phyloP scores from a whole-genome alignment of 2,888 invertebrate genomes.

The Pristionchus fissidentatus region DNA sequence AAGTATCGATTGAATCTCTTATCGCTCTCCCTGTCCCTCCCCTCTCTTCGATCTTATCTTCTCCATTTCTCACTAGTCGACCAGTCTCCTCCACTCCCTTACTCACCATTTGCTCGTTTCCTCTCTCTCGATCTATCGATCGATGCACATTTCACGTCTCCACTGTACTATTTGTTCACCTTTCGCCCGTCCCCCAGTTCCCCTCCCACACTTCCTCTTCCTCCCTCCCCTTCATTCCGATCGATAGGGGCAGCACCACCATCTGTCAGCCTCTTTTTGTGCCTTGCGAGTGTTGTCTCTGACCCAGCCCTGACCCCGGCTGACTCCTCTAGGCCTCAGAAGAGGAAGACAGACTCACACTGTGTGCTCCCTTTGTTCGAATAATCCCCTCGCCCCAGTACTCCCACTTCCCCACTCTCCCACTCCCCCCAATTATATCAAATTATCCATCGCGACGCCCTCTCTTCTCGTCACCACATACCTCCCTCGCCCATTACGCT shows the following conservation, averaged over 20 bases:
- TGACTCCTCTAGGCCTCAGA: too few relatives aligned
- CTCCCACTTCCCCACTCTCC: slow-evolving; percentile 11
- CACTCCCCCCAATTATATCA: slow-evolving; percentile 2
- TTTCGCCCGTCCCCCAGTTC: slow-evolving; percentile 12
- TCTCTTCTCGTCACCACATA: slow-evolving; percentile 21
- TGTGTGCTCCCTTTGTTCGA: neutral
- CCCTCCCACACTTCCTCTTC: neutral
- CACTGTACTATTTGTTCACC: slow-evolving; percentile 40
- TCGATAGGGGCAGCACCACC: slow-evolving; percentile 33
- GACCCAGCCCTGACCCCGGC: slow-evolving; percentile 23
- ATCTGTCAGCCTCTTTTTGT: slow-evolving; percentile 32
- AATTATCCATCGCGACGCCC: slow-evolving; percentile 8
- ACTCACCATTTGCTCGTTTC: neutral
- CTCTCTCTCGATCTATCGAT: neutral
- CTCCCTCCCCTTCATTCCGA: slow-evolving; percentile 10
- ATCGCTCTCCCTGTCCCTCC: neutral
- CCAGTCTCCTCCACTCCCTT: slow-evolving; percentile 3
- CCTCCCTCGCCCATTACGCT: neutral
- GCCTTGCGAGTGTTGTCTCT: slow-evolving; percentile 8
- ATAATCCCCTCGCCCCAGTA: neutral
- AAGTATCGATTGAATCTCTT: neutral
- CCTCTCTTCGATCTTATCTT: neutral
- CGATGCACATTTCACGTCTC: slow-evolving; percentile 19
- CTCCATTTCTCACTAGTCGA: neutral
- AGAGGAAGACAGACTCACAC: too few relatives aligned